Percentiles rank a stretch among this genome's conserved stretches.
phyloP scores from a whole-genome alignment of 2,888 invertebrate species.

The Liposcelis brunnea region DNA sequence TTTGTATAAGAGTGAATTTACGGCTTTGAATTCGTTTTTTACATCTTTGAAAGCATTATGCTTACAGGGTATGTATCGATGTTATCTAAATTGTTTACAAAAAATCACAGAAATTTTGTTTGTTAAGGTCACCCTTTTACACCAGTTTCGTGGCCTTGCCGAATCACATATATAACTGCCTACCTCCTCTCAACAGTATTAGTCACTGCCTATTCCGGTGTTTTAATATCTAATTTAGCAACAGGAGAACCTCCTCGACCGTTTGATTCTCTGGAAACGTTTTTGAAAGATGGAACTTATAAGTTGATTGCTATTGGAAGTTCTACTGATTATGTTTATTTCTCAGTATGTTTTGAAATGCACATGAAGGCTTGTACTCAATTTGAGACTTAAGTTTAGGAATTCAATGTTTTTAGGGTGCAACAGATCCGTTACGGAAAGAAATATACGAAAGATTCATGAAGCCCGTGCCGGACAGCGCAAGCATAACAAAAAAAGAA shows the following conservation, averaged over 20 bases:
- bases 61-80: slow-evolving; percentile 5
- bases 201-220: slow-evolving; percentile 10
- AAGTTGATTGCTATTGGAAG: background rate
- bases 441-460: slow-evolving; percentile 3
- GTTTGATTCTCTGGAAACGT: slow-evolving; percentile 5
- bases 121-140: slow-evolving; percentile 3
- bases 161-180: slow-evolving; percentile 7
- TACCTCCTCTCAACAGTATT: slow-evolving; percentile 9
- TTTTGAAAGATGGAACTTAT: slow-evolving; percentile 6
- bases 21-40: slow-evolving; percentile 3
- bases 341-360: background rate
- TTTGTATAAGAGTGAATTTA: background rate
- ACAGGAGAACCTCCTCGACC: slow-evolving; percentile 1
- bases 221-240: slow-evolving; percentile 8
- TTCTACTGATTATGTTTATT: slow-evolving; percentile 6
- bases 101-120: too few species aligned
- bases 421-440: background rate
- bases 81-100: too few species aligned
- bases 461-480: background rate
- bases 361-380: too few species aligned
- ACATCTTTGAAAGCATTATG: slow-evolving; percentile 8
- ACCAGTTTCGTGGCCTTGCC: slow-evolving; percentile 3
- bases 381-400: too few species aligned
- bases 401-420: background rate
- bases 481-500: background rate